Evolutionary conservation across 2,888 invertebrate species (phyloP).

Genomic region (Dendrolimus pini): DNA sequence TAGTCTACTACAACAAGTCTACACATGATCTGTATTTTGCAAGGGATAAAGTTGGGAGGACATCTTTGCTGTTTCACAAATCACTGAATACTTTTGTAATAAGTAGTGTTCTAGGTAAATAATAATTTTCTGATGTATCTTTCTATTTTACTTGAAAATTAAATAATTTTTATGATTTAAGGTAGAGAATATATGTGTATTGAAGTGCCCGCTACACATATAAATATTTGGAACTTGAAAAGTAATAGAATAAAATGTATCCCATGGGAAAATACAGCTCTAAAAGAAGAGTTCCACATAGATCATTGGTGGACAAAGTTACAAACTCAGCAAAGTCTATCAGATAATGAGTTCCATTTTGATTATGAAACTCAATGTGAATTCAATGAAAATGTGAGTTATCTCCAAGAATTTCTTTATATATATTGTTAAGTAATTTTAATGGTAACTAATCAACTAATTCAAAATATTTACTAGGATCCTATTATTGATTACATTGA

Average conservation of each 20-base stretch:
- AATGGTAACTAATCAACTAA: not conserved
- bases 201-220: constrained; percentile 80
- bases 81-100: constrained; percentile 51
- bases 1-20: constrained; percentile 83
- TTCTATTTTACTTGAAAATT: not conserved
- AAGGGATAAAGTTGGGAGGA: constrained; percentile 90
- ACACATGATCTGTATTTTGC: constrained; percentile 83
- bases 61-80: constrained; percentile 84
- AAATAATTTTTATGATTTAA: constrained; percentile 18
- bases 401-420: constrained; percentile 1
- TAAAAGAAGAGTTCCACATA: constrained; percentile 29
- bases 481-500: constrained; percentile 37
- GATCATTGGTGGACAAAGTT: constrained; percentile 42
- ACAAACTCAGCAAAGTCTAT: constrained; percentile 39
- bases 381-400: constrained; percentile 33
- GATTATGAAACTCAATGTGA: constrained; percentile 21
- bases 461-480: constrained; percentile 34
- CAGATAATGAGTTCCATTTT: constrained; percentile 49
- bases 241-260: constrained; percentile 35
- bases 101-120: constrained; percentile 72
- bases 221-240: constrained; percentile 70
- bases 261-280: constrained; percentile 36
- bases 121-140: constrained; percentile 10
- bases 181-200: constrained; percentile 62
- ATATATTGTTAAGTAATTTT: not conserved